phyloP scores from a whole-genome alignment of 2,113 vertebrate genomes.

The Turdus rufiventris region DNA sequence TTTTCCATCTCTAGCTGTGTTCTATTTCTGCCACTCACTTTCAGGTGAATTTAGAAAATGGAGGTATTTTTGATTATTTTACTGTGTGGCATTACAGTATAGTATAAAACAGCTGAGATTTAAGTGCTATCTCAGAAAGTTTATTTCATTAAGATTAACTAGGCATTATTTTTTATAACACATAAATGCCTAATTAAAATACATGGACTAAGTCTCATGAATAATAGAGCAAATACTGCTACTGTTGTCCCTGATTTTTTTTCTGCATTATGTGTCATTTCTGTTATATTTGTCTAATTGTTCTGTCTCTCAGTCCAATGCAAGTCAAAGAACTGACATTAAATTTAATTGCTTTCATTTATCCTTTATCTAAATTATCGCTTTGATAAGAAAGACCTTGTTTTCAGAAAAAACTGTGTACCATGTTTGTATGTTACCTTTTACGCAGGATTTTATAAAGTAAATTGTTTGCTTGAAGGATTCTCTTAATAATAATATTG shows the following conservation, averaged over 20 bases:
- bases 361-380: not conserved
- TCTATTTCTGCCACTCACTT: not conserved
- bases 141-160: not conserved
- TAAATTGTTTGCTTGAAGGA: not conserved
- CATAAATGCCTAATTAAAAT: not conserved
- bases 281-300: not conserved
- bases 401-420: not conserved
- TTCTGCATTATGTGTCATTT: not conserved
- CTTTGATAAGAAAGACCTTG: not conserved
- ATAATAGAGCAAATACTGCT: not conserved
- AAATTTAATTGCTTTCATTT: not conserved
- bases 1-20: not conserved
- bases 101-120: not conserved
- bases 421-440: not conserved
- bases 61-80: not conserved
- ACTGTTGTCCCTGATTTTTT: not conserved
- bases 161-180: not conserved
- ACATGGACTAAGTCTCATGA: not conserved
- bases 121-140: not conserved
- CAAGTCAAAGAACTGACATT: not conserved
- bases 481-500: not conserved
- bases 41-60: not conserved
- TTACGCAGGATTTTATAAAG: not conserved
- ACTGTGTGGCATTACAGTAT: not conserved
- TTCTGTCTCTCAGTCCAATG: not conserved